Evolutionary conservation across 1,140 invertebrate genomes (phyloP).

Genomic region (Cepaea nemoralis): DNA sequence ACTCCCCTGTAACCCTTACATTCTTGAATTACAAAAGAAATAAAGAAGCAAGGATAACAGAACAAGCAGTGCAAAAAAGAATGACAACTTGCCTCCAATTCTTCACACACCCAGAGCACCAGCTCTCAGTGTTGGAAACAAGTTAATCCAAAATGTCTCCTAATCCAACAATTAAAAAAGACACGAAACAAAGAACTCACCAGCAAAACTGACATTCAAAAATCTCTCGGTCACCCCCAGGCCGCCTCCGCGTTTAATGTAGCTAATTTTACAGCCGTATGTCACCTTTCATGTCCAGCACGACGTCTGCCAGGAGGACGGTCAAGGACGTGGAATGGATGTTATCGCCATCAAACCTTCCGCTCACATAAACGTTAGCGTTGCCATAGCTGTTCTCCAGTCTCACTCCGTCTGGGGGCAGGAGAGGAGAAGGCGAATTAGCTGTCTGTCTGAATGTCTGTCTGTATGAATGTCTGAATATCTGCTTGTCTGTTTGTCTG

Average conservation of each 20-base stretch:
- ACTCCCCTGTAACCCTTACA: no score
- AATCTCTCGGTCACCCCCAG: conserved; percentile 17
- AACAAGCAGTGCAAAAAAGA: no score
- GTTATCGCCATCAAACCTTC: conserved; percentile 1
- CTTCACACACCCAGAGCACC: no score
- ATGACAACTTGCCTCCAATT: no score
- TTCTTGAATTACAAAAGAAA: no score
- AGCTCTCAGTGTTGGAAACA: no score
- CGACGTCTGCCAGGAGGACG: conserved; percentile 29
- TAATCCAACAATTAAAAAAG: no score
- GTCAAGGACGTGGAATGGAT: conserved; percentile 19
- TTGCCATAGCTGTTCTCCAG: conserved; percentile 13
- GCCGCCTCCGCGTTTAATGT: conserved; percentile 4
- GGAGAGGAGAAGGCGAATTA: background rate
- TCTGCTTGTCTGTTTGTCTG: no score
- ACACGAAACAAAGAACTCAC: conserved; percentile 14
- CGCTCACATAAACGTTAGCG: conserved; percentile 25
- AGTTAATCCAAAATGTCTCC: no score
- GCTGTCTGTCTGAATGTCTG: background rate
- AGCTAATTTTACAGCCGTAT: conserved; percentile 27
- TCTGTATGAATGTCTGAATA: no score
- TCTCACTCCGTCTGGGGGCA: background rate
- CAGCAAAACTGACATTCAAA: conserved; percentile 13
- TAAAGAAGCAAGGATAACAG: no score
- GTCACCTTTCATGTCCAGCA: conserved; percentile 11